phyloP scores from a whole-genome alignment of 30 jellyfish, hydroid and myxozoan genomes.

The Aurelia sp. region DNA sequence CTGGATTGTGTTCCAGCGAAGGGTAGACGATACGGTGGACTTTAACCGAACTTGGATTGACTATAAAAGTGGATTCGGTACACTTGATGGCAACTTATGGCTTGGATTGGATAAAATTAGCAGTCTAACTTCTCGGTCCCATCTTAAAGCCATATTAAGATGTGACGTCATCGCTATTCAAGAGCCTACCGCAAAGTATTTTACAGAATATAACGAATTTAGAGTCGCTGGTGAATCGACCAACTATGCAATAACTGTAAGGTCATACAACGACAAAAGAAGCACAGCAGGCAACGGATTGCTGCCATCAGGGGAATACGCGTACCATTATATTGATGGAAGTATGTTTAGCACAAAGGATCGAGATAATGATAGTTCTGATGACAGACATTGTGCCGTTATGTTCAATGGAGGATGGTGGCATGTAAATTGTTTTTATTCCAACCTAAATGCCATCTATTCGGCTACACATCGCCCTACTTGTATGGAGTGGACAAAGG shows the following conservation, averaged over 20 bases:
- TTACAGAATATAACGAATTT: slow-evolving; percentile 15
- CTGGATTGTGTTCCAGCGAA: slow-evolving; percentile 31
- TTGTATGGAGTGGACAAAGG: not conserved
- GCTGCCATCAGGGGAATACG: not conserved
- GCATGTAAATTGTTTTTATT: slow-evolving; percentile 9
- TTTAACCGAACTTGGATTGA: slow-evolving; percentile 27
- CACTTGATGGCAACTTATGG: slow-evolving; percentile 30
- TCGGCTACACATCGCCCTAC: not conserved
- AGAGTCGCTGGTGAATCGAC: not conserved
- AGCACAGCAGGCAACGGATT: slow-evolving; percentile 17
- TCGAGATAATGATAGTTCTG: slow-evolving; percentile 17
- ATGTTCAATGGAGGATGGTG: slow-evolving; percentile 18
- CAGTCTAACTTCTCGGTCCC: not conserved
- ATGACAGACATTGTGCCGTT: slow-evolving; percentile 10
- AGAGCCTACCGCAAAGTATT: not conserved
- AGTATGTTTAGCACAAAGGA: slow-evolving; percentile 21
- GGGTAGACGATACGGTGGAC: slow-evolving; percentile 7
- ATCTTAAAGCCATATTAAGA: not conserved
- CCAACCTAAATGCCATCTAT: not conserved
- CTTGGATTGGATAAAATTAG: slow-evolving; percentile 33
- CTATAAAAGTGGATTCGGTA: slow-evolving; percentile 48
- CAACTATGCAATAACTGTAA: not conserved
- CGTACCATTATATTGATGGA: not conserved
- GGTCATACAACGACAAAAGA: not conserved
- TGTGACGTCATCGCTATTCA: not conserved